Conservation (phyloP, 2,113 vertebrate genomes). For the Ardeotis arabs region DNA sequence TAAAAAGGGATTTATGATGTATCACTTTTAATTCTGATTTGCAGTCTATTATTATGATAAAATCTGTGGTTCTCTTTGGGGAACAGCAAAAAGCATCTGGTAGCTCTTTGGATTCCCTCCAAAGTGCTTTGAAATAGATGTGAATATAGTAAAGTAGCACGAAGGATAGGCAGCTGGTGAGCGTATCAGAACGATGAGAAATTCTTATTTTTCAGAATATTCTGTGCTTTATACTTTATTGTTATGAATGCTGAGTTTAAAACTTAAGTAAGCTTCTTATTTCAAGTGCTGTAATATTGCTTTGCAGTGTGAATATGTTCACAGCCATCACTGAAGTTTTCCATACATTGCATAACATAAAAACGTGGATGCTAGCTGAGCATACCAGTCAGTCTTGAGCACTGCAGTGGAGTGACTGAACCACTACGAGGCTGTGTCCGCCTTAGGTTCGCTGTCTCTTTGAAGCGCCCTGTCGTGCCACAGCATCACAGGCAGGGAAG, state of each 20-base stretch:
- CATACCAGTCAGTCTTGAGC: neutral
- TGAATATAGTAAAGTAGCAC: neutral
- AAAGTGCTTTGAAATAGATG: slow-evolving; percentile 37
- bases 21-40: slow-evolving; percentile 24
- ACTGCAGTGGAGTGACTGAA: neutral
- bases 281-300: neutral
- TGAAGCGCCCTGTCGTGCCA: rapidly evolving
- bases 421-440: rapidly evolving
- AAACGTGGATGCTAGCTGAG: neutral
- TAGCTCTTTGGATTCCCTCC: slow-evolving; percentile 51
- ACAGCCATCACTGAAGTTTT: neutral
- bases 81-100: slow-evolving; percentile 52
- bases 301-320: neutral
- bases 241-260: neutral
- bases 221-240: neutral
- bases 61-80: slow-evolving; percentile 26
- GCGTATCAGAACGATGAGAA: neutral
- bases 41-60: slow-evolving; percentile 43
- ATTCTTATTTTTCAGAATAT: neutral
- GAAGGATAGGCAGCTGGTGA: neutral
- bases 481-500: neutral
- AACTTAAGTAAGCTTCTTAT: neutral
- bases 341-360: neutral
- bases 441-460: neutral
- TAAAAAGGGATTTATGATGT: neutral